Evolutionary conservation across 2,888 invertebrate genomes (phyloP).

Genomic region (Apoda limacodes): DNA sequence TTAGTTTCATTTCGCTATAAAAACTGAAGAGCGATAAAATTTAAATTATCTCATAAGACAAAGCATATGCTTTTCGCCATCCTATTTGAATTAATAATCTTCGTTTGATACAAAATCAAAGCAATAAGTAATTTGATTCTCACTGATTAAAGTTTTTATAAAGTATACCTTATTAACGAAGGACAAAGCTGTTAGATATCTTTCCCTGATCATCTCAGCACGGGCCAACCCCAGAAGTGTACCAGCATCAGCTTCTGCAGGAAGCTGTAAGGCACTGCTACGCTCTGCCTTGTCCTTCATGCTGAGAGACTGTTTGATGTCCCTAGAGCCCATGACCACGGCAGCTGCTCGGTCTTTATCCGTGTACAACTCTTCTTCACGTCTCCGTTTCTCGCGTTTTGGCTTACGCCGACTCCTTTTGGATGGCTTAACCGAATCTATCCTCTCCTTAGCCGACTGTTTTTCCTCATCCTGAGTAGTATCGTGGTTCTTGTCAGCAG

Average conservation of each 20-base stretch:
- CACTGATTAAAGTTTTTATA: no score
- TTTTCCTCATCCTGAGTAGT: conserved; percentile 37
- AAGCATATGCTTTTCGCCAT: no score
- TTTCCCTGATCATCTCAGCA: conserved; percentile 81
- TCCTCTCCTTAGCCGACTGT: conserved; percentile 38
- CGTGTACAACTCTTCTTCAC: conserved; percentile 83
- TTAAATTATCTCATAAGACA: no score
- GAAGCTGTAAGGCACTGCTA: conserved; percentile 77
- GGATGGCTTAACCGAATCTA: conserved; percentile 43
- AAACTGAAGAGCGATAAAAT: no score
- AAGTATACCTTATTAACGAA: conserved; percentile 91
- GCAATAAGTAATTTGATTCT: no score
- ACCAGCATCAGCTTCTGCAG: conserved; percentile 82
- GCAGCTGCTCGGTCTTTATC: conserved; percentile 93
- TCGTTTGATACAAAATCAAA: no score
- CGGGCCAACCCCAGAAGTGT: conserved; percentile 81
- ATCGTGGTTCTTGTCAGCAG: conserved; percentile 37
- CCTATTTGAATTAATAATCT: no score
- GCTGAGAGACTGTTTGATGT: conserved; percentile 87
- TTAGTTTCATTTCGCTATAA: no score
- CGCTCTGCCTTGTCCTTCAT: conserved; percentile 84
- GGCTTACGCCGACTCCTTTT: conserved; percentile 42
- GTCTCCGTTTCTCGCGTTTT: conserved; percentile 46
- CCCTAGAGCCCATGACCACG: conserved; percentile 86
- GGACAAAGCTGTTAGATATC: conserved; percentile 76